A percentile compares a stretch with the other conserved stretches of the same genome.
These are phyloP conservation scores for Entomyzon cyanotis DNA, from an alignment of 2,113 vertebrate genomes.

Conservation along the genomic window DNA sequence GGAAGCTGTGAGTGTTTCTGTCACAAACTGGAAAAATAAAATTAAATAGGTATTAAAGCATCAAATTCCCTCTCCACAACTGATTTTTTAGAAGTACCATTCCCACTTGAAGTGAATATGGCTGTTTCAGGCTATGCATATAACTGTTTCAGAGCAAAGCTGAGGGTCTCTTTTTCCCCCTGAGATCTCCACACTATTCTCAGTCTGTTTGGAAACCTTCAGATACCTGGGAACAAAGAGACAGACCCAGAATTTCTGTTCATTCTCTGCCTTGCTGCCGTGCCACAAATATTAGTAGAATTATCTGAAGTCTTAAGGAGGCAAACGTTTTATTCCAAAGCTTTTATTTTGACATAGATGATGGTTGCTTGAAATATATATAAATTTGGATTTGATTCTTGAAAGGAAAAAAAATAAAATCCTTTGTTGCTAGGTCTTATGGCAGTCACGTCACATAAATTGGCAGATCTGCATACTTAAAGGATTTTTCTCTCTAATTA, in stretches of 20 bases:
- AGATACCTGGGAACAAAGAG: not conserved
- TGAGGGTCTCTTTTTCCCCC: not conserved
- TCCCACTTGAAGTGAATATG: not conserved
- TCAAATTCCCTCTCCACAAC: not conserved
- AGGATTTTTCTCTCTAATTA: conserved; percentile 42
- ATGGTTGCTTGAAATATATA: not conserved
- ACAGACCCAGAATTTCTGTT: not conserved
- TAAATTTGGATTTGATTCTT: not conserved
- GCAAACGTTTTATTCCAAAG: not conserved
- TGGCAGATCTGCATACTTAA: not conserved
- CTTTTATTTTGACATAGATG: not conserved
- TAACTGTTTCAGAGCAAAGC: not conserved
- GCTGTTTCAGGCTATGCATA: not conserved
- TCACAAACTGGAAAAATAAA: not conserved
- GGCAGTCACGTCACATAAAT: not conserved
- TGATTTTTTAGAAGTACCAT: not conserved
- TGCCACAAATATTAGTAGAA: not conserved
- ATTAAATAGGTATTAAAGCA: not conserved
- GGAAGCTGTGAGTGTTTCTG: not conserved
- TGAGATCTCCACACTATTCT: not conserved
- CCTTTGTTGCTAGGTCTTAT: not conserved
- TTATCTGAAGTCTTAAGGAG: not conserved
- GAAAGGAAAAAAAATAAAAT: not conserved
- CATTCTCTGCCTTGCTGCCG: not conserved
- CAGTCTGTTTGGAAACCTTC: not conserved